A percentile compares a stretch with the other conserved stretches of the same genome.
Conservation (phyloP, 2,888 invertebrate species). For the Eugnorisma glareosa region DNA sequence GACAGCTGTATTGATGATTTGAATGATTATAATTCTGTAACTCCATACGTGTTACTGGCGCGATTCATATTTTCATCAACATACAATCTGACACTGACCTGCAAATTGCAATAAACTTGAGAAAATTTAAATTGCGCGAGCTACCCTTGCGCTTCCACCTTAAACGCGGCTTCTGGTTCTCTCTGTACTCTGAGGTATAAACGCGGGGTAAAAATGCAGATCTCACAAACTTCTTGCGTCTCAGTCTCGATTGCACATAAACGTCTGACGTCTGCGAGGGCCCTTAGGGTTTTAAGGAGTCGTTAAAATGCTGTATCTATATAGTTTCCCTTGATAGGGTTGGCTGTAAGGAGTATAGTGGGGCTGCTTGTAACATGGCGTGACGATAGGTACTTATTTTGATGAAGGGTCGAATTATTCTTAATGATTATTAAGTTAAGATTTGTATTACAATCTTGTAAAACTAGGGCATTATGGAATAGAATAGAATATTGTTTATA, state of each 20-base stretch:
- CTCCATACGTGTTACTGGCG: too few relatives aligned
- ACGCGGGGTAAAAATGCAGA: background rate
- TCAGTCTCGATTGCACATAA: background rate
- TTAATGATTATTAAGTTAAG: conserved; percentile 1
- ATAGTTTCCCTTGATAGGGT: conserved; percentile 17
- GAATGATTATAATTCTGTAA: too few relatives aligned
- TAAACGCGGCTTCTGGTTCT: too few relatives aligned
- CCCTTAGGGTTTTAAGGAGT: background rate
- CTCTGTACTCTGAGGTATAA: too few relatives aligned
- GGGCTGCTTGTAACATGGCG: conserved; percentile 18
- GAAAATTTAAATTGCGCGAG: too few relatives aligned
- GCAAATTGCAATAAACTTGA: too few relatives aligned
- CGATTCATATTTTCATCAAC: too few relatives aligned
- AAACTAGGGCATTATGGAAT: background rate
- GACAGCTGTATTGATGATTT: too few relatives aligned
- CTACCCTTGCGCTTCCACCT: too few relatives aligned
- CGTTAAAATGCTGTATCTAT: conserved; percentile 33
- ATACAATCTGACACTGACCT: too few relatives aligned
- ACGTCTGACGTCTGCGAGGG: background rate
- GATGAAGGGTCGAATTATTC: conserved; percentile 27
- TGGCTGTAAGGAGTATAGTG: conserved; percentile 31
- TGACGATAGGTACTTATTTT: conserved; percentile 20
- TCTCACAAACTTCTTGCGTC: background rate
- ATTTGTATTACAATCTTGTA: background rate
- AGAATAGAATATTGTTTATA: too few relatives aligned